These are phyloP conservation scores for Caenorhabditis briggsae DNA, from an alignment of 1,140 invertebrate genomes.

Conservation along the genomic window DNA sequence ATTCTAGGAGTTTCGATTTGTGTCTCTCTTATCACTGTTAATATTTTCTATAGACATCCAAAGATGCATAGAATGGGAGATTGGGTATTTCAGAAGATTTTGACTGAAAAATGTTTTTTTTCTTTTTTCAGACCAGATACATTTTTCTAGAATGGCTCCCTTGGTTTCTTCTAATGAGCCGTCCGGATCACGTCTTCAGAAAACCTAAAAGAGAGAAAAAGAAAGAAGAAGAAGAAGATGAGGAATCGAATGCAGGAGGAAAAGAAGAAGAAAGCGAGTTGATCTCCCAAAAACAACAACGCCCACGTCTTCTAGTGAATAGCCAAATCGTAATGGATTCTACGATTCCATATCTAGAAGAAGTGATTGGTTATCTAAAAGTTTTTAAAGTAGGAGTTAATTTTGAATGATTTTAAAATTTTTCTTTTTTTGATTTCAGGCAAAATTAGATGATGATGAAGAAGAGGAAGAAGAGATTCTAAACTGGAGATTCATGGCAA, in stretches of 20 bases:
- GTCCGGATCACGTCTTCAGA: conserved; percentile 91
- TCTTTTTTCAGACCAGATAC: conserved; percentile 82
- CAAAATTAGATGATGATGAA: conserved; percentile 63
- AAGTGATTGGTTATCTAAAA: conserved; percentile 50
- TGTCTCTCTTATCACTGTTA: conserved; percentile 73
- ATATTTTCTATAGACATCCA: conserved; percentile 73
- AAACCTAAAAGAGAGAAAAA: conserved; percentile 77
- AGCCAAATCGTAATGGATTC: conserved; percentile 32
- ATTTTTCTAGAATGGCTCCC: conserved; percentile 96
- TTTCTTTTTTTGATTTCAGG: conserved; percentile 8
- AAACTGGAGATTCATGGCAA: conserved; percentile 70
- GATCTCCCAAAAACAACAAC: neutral
- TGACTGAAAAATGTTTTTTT: too few relatives aligned
- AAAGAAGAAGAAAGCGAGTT: neutral
- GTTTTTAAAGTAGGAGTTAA: conserved; percentile 53
- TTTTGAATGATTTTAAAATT: too few relatives aligned
- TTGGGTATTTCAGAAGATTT: conserved; percentile 59
- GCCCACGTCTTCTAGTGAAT: conserved; percentile 28
- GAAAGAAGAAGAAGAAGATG: conserved; percentile 7
- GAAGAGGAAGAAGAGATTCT: conserved; percentile 66
- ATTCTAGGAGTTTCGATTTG: conserved; percentile 74
- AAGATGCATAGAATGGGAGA: conserved; percentile 73
- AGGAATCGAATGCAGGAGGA: conserved; percentile 2
- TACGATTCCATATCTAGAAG: conserved; percentile 32
- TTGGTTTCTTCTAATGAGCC: conserved; percentile 92